A percentile compares a stretch with the other conserved stretches of the same genome.
phyloP scores from a whole-genome alignment of 2,888 invertebrate genomes.

The Busseola fusca region DNA sequence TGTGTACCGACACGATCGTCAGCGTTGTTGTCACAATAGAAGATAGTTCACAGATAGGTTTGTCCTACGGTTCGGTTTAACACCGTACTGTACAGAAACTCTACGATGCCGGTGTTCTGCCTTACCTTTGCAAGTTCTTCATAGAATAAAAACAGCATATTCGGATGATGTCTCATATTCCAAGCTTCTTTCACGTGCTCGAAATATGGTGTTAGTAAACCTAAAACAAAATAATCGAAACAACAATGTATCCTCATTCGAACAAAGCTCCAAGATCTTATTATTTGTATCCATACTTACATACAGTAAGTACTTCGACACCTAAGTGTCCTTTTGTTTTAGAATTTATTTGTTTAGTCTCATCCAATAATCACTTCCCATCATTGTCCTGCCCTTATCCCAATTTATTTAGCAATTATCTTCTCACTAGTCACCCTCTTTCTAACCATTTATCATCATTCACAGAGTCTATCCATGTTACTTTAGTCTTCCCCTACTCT shows the following conservation, averaged over 20 bases:
- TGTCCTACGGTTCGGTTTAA: not conserved
- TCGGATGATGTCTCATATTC: slow-evolving; percentile 89
- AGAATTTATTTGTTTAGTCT: not conserved
- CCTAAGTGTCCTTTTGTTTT: not conserved
- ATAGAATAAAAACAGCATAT: slow-evolving; percentile 92
- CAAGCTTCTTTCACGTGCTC: slow-evolving; percentile 93
- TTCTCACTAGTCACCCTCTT: not conserved
- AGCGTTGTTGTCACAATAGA: not conserved
- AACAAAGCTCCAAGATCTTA: not conserved
- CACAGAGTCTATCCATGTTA: not conserved
- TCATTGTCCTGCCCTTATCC: not conserved
- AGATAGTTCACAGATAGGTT: not conserved
- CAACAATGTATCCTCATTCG: not conserved
- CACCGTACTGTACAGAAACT: not conserved
- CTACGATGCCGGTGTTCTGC: no score
- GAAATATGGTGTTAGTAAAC: slow-evolving; percentile 91
- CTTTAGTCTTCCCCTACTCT: not conserved
- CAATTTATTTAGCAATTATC: not conserved
- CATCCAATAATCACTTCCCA: no score
- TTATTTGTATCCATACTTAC: not conserved
- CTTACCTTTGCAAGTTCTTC: slow-evolving; percentile 91
- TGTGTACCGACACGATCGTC: not conserved
- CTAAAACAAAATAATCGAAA: slow-evolving; percentile 70
- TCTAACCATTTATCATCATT: not conserved
- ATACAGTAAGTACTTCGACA: not conserved